phyloP scores from a whole-genome alignment of 2,888 invertebrate species.

The Drosophila ezoana region DNA sequence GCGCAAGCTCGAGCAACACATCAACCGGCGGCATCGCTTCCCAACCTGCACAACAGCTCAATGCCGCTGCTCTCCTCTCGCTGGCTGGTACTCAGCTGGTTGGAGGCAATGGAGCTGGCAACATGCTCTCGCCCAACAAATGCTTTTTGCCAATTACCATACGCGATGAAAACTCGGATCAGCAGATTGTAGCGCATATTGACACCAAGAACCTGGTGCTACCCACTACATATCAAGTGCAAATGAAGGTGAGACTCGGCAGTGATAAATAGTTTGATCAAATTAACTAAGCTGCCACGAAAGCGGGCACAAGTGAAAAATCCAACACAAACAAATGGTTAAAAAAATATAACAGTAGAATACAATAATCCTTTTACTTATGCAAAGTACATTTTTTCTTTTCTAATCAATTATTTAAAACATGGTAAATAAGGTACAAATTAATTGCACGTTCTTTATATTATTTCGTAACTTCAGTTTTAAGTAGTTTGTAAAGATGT shows the following conservation, averaged over 20 bases:
- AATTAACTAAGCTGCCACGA: no score
- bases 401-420: no score
- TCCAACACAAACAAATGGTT: no score
- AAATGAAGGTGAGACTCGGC: conserved; percentile 83
- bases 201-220: conserved; percentile 84
- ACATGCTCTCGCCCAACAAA: conserved; percentile 82
- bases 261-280: background rate
- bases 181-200: conserved; percentile 85
- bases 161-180: conserved; percentile 84
- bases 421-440: no score
- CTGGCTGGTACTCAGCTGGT: conserved; percentile 54
- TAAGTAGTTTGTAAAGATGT: no score
- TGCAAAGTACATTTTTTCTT: no score
- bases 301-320: no score
- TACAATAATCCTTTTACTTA: no score
- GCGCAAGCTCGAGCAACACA: conserved; percentile 11
- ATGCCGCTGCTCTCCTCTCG: conserved; percentile 65
- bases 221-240: conserved; percentile 84
- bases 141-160: conserved; percentile 84
- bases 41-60: conserved; percentile 63
- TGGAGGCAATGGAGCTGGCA: conserved; percentile 38
- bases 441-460: no score
- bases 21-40: conserved; percentile 17
- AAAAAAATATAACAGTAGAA: no score
- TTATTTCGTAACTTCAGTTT: no score